These are phyloP conservation scores for Aplochiton taeniatus DNA, from an alignment of 2,797 vertebrate genomes.

Conservation along the genomic window DNA sequence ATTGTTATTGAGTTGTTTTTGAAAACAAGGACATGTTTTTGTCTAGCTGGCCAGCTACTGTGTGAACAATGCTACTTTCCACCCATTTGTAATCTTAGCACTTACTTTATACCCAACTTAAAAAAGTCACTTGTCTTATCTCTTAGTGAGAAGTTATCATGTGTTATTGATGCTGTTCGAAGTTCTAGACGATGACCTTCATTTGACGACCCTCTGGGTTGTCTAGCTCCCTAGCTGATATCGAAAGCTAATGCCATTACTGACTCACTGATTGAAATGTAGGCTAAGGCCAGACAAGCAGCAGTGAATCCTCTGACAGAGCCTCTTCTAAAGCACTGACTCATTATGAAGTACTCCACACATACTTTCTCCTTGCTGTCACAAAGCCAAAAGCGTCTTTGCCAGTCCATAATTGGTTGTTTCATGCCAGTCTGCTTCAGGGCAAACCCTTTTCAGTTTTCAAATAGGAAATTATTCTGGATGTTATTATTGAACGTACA, in stretches of 20 bases:
- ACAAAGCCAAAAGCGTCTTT: conserved; percentile 5
- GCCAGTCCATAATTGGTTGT: conserved; percentile 7
- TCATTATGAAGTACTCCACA: background rate
- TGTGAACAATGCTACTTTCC: too few relatives aligned
- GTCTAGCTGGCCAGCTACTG: too few relatives aligned
- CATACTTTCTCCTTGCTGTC: background rate
- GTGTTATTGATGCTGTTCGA: background rate
- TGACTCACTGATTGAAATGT: background rate
- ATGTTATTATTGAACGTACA: background rate
- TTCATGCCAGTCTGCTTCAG: background rate
- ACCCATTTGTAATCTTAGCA: too few relatives aligned
- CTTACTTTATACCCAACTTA: too few relatives aligned
- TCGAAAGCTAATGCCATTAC: conserved; percentile 1
- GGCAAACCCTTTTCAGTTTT: background rate
- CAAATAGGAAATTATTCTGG: background rate
- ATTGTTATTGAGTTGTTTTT: too few relatives aligned
- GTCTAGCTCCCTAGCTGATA: background rate
- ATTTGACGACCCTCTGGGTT: background rate
- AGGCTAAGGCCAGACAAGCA: conserved; percentile 4
- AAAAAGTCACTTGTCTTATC: too few relatives aligned
- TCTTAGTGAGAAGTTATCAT: too few relatives aligned
- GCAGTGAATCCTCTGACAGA: background rate
- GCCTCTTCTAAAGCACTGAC: background rate
- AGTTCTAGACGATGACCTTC: background rate
- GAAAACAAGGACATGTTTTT: too few relatives aligned